phyloP scores from a whole-genome alignment of 2,888 invertebrate genomes.

The Keiferia lycopersicella region DNA sequence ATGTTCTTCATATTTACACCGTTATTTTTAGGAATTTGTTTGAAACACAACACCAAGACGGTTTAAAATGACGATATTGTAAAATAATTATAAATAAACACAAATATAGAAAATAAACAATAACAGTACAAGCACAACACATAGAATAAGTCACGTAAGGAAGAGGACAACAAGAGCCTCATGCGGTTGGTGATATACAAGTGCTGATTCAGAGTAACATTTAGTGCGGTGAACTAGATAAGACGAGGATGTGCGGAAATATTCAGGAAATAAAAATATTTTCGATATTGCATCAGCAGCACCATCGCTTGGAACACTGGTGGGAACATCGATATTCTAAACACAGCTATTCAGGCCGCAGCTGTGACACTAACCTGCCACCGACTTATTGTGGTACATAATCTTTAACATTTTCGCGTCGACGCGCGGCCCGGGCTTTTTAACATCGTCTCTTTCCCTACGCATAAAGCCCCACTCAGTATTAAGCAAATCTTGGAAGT shows the following conservation, averaged over 20 bases:
- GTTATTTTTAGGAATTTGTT: not conserved
- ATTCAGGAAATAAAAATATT: conserved; percentile 50
- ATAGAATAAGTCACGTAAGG: conserved; percentile 44
- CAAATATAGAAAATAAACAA: conserved; percentile 31
- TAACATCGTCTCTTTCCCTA: conserved; percentile 94
- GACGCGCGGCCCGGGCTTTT: conserved; percentile 95
- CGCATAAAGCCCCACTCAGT: conserved; percentile 91
- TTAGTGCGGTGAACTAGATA: conserved; percentile 69
- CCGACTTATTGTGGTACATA: conserved; percentile 75
- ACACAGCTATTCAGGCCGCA: conserved; percentile 61
- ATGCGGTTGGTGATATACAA: conserved; percentile 58
- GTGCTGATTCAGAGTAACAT: conserved; percentile 64
- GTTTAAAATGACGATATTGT: conserved; percentile 10
- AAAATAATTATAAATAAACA: conserved; percentile 26
- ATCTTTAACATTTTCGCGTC: conserved; percentile 83
- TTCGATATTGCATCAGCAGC: conserved; percentile 50
- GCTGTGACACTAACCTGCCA: conserved; percentile 80
- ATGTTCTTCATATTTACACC: not conserved
- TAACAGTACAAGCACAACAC: conserved; percentile 39
- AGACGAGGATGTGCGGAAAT: conserved; percentile 66
- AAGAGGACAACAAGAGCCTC: conserved; percentile 51
- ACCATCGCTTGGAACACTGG: conserved; percentile 43
- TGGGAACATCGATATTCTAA: conserved; percentile 66
- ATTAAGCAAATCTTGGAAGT: conserved; percentile 83
- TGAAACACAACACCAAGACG: conserved; percentile 24